phyloP scores from a whole-genome alignment of 2,888 invertebrate species.

The Seladonia tumulorum region DNA sequence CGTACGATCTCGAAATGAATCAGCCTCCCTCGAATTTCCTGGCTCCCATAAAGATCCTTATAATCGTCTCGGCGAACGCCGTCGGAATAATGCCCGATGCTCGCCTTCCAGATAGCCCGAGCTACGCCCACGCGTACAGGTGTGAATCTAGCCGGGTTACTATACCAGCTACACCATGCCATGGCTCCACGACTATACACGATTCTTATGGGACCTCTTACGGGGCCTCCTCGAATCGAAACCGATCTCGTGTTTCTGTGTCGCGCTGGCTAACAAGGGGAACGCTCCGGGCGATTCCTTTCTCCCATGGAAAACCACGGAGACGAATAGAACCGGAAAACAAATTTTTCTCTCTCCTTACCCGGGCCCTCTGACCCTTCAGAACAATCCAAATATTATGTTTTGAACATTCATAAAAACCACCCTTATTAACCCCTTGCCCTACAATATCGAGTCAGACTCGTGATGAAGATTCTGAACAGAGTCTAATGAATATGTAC shows the following conservation, averaged over 20 bases:
- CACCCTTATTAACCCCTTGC: no score
- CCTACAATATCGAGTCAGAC: no score
- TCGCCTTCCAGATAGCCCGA: slow-evolving; percentile 20
- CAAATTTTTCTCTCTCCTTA: neutral
- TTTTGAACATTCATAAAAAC: no score
- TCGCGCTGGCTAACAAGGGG: slow-evolving; percentile 18
- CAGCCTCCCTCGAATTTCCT: slow-evolving; percentile 44
- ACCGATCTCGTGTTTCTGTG: slow-evolving; percentile 54
- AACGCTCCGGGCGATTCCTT: slow-evolving; percentile 1
- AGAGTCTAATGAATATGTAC: no score
- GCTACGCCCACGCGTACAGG: slow-evolving; percentile 70
- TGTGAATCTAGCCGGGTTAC: slow-evolving; percentile 65
- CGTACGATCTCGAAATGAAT: slow-evolving; percentile 59
- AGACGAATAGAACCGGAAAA: neutral
- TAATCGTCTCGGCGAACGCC: slow-evolving; percentile 16
- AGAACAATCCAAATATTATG: neutral
- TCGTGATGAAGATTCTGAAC: no score
- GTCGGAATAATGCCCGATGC: slow-evolving; percentile 53
- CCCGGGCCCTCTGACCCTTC: neutral
- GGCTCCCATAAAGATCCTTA: slow-evolving; percentile 51
- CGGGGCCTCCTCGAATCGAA: slow-evolving; percentile 3
- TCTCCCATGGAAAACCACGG: neutral
- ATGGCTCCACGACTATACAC: neutral
- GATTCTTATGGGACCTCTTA: slow-evolving; percentile 5
- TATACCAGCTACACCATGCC: neutral